Evolutionary conservation across 2,888 invertebrate genomes (phyloP), one percentile per base, ranked within the genome.

Genomic region (Copidosoma aretas): DNA sequence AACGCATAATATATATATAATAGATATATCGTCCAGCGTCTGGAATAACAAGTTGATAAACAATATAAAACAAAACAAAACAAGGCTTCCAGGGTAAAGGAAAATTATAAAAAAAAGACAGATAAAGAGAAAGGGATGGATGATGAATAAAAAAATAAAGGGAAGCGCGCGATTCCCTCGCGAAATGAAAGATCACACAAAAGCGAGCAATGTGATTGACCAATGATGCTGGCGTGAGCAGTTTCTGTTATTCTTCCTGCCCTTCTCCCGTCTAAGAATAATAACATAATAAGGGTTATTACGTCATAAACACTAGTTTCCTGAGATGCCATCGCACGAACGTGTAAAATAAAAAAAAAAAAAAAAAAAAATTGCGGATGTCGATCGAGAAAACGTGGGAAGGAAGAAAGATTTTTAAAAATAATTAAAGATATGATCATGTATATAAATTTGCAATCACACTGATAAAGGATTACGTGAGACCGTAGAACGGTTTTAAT

Each of bases 391-490:
- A 68, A 41, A 22, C 41, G 46, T 41, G 19, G 58, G 8, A 32
- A 32, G 32, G 32, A 64, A 56, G 53, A 60, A 60, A 60, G 61
- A 63, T 65, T 58, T 65, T 71, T 64, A 71, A 15, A 46, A 46
- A 32, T 32, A 32, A 32, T 32, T 32, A 32, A 32, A 32, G 32
- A 32, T 32, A 32, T 63, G 71, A 68, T 64, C 66, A 65, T 81
- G 81, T 81, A 81, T 76, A 81, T 81, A 81, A 80, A 77, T 80
- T 79, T 78, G 78, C 78, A 78, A 78, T 77, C 64, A 77, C 78
- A 78, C 76, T 77, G 77, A 78, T 76, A 71, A 61, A 67, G 46
- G 56, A 68, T 46, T 62, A 59, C 68, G 57, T 39, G 67, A 59
- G 75, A 79, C 80, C 79, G 80, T 77, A 79, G 79, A 79, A 77